phyloP scores from a whole-genome alignment of 2,888 invertebrate genomes.

The Bursaphelenchus okinawaensis region DNA sequence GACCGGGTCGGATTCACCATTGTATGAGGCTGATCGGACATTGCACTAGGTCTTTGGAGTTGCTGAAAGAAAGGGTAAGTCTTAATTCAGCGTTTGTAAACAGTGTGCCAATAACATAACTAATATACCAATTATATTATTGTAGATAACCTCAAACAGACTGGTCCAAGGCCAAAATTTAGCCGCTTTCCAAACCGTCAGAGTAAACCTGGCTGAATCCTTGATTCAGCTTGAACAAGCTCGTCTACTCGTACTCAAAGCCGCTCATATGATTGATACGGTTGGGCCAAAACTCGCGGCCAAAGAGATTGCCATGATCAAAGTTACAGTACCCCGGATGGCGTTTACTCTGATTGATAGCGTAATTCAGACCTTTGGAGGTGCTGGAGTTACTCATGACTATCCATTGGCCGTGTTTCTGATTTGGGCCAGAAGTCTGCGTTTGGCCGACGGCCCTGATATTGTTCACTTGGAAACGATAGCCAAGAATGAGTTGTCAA shows the following conservation, averaged over 20 bases:
- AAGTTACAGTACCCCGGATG: constrained; percentile 60
- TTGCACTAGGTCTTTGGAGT: constrained; percentile 59
- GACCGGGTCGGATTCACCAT: constrained; percentile 62
- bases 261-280: constrained; percentile 62
- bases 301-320: constrained; percentile 61
- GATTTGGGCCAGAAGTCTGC: constrained; percentile 58
- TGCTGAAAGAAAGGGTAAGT: constrained; percentile 58
- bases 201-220: constrained; percentile 60
- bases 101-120: too few relatives aligned
- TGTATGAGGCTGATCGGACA: constrained; percentile 62
- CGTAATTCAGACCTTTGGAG: constrained; percentile 41
- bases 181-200: constrained; percentile 59
- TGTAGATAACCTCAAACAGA: constrained; percentile 34
- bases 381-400: constrained; percentile 58
- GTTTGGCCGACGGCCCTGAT: constrained; percentile 62
- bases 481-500: constrained; percentile 32
- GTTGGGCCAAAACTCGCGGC: constrained; percentile 61
- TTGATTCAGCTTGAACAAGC: constrained; percentile 62
- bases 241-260: constrained; percentile 61
- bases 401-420: constrained; percentile 58
- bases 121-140: too few relatives aligned
- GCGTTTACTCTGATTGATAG: constrained; percentile 58
- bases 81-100: not conserved
- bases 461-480: constrained; percentile 56
- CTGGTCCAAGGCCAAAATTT: constrained; percentile 61